Base-by-base conservation (phyloP, 2,888 invertebrate species). In the Rhagophthalmus giganteus region DNA sequence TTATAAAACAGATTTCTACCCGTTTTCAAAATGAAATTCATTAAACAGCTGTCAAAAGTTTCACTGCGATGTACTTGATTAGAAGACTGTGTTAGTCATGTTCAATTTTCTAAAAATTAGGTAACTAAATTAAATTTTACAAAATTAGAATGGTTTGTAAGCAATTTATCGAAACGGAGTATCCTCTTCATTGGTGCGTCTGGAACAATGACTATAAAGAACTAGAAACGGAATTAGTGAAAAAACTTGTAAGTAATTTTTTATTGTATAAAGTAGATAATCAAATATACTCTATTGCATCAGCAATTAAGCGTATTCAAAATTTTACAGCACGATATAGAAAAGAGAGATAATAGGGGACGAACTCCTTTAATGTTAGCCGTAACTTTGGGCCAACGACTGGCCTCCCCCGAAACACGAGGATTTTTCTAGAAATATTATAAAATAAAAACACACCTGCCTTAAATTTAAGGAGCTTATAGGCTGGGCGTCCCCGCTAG, bases 341-440 rank as follows among this genome's bases (percentile, higher is more conserved):
- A 92, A 73, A 80, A 81, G 68, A 78, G 82, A 60, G 97, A 97
- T 76, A 86, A 88, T 5, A 80, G 94, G 47, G 95, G 95, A 0
- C 84, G 97, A 31, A 95, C 96, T 0, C 92, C 98, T 0, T 77
- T 98, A 28, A 88, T 97, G 82, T 78, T 99, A 63, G 94, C 97
- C 0, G 94, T 97, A 7, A 89, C 92, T n/a, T 78, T 98, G 48
- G 93, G 92, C 2, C 84, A 92, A n/a, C n/a, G n/a, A n/a, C n/a
- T n/a, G n/a, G n/a, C n/a, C n/a, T n/a, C n/a, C n/a, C n/a, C n/a
- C n/a, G n/a, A n/a, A n/a, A n/a, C n/a, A n/a, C n/a, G n/a, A n/a
- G n/a, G n/a, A n/a, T n/a, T n/a, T n/a, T n/a, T n/a, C n/a, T n/a
- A n/a, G n/a, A n/a, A n/a, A n/a, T n/a, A n/a, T n/a, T n/a, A n/a